Base-by-base conservation (phyloP, 2,113 vertebrate species). In the Pyxicephalus adspersus region DNA sequence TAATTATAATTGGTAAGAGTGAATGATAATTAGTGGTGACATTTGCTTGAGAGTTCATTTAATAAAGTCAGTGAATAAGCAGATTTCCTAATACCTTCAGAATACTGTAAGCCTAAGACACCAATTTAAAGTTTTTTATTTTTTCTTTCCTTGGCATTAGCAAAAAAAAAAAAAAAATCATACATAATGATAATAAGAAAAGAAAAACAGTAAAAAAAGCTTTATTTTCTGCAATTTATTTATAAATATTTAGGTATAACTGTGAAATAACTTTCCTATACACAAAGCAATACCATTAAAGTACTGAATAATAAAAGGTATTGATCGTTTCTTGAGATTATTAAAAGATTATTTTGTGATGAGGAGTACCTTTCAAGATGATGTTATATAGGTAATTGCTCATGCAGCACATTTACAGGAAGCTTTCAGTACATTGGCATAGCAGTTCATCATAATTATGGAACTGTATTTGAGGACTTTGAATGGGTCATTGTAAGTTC, bases 251-350 rank as follows among this genome's bases (percentile, higher is more conserved):
- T 72, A 55, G 90, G n/a, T 73, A 87, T 51, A 84, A 88, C 83
- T 87, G 54, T 87, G 85, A 92, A 89, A 89, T 88, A 83, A 87
- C 87, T 1, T 83, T 68, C 86, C 77, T 83, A 83, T 77, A 84
- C 83, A 88, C 83, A 84, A 89, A 73, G 84, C 3, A 70, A 64
- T 38, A 81, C 88, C 77, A 85, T 90, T 85, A 87, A 84, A 85
- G 29, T 66, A 66, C 54, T 85, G 84, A 90, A 89, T 89, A 90
- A 90, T 88, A 92, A 91, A 90, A 61, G 2, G 81, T 89, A 92
- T 90, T 87, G 87, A 91, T 90, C 87, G n/a, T 88, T 90, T 86
- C 84, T 84, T 85, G 66, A 87, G 61, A 87, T 87, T 89, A 90
- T 88, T 86, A 84, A 22, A 87, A 75, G 15, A 79, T 90, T 85